A percentile compares a stretch with the other conserved stretches of the same genome.
Evolutionary conservation across 2,888 invertebrate genomes (phyloP).

Genomic region (Thereva nobilitata): DNA sequence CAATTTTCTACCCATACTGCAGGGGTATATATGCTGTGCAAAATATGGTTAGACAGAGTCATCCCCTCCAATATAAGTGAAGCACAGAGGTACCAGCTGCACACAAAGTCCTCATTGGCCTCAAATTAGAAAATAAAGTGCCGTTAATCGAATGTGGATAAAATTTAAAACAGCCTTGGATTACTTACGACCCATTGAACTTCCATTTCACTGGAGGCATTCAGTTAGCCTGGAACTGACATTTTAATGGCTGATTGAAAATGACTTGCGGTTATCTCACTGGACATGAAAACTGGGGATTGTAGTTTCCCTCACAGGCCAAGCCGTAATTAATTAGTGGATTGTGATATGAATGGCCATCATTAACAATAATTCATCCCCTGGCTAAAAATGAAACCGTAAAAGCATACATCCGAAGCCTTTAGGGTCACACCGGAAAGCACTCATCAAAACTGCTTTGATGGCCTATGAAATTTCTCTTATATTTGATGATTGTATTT

Average conservation of each 20-base stretch:
- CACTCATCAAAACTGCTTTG: too few species aligned
- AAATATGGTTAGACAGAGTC: too few species aligned
- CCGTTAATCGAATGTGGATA: constrained; percentile 30
- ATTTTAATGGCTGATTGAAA: constrained; percentile 20
- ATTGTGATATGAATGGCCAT: too few species aligned
- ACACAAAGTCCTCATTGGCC: constrained; percentile 19
- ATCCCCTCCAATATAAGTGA: too few species aligned
- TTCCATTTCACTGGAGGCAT: neutral
- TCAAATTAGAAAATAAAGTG: constrained; percentile 30
- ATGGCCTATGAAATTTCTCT: too few species aligned
- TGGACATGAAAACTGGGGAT: constrained; percentile 3
- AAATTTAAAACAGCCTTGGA: constrained; percentile 29
- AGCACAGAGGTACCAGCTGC: neutral
- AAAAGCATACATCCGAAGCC: too few species aligned
- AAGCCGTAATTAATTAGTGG: too few species aligned
- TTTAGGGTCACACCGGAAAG: too few species aligned
- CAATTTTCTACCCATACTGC: neutral
- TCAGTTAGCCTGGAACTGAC: constrained; percentile 12
- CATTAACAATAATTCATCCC: too few species aligned
- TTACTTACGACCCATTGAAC: constrained; percentile 27
- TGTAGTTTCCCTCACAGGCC: too few species aligned
- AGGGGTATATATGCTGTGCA: neutral
- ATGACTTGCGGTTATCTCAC: constrained; percentile 17
- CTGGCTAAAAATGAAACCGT: too few species aligned
- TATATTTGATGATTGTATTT: too few species aligned